These are phyloP conservation scores for Pristionchus japonicus DNA, from an alignment of 2,888 invertebrate species.

Conservation along the genomic window DNA sequence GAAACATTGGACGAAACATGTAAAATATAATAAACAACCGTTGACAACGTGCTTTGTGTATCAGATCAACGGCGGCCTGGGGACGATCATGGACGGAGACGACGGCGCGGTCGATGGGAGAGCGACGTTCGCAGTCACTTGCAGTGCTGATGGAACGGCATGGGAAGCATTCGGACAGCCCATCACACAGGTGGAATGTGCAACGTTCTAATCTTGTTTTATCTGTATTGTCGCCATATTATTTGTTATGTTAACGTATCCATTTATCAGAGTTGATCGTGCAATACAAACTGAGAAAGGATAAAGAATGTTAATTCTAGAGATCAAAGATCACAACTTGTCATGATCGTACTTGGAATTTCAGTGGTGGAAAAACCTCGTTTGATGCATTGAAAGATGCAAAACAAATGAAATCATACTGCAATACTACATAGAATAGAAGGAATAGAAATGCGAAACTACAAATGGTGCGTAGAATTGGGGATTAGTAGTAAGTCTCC, in stretches of 20 bases:
- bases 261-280: too few species aligned
- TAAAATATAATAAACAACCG: too few species aligned
- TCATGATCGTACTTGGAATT: background rate
- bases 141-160: background rate
- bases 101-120: background rate
- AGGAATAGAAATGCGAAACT: background rate
- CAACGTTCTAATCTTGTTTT: too few species aligned
- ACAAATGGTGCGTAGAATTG: background rate
- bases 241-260: too few species aligned
- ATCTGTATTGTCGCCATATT: too few species aligned
- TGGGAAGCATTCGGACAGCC: background rate
- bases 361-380: background rate
- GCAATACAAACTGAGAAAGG: too few species aligned
- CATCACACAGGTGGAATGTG: too few species aligned
- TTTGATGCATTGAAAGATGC: background rate
- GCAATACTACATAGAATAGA: background rate
- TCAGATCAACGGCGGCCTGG: background rate
- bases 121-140: background rate
- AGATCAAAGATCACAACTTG: background rate
- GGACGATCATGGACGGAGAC: background rate
- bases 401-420: background rate
- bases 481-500: conserved; percentile 89
- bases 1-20: too few species aligned
- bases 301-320: too few species aligned
- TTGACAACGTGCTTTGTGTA: too few species aligned